Conservation (phyloP, 1,140 invertebrate species). For the Micrasema minimum region DNA sequence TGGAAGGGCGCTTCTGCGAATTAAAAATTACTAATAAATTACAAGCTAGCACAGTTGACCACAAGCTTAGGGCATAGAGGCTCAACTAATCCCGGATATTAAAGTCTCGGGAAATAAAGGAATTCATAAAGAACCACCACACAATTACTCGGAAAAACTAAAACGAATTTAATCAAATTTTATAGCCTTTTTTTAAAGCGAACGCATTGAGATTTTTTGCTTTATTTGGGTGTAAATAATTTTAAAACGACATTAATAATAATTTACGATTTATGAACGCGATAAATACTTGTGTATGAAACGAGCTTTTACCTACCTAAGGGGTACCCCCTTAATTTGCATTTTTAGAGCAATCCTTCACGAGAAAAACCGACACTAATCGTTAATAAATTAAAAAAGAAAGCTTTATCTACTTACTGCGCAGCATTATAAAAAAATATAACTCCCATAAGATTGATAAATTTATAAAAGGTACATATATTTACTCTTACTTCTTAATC, state of each 20-base stretch:
- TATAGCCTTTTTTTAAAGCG: no score
- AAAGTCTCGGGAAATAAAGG: constrained; percentile 12
- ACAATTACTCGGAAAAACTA: neutral
- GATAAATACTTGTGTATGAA: neutral
- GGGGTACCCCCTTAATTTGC: constrained; percentile 16
- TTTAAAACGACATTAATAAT: no score
- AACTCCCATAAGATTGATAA: no score
- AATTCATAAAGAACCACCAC: constrained; percentile 8
- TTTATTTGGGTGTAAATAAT: no score
- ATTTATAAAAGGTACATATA: no score
- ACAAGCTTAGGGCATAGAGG: constrained; percentile 17
- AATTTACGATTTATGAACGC: no score
- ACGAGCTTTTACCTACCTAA: constrained; percentile 5
- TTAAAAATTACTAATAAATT: constrained; percentile 42
- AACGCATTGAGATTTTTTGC: no score
- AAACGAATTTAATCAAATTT: no score
- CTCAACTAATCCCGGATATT: constrained; percentile 19
- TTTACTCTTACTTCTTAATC: no score
- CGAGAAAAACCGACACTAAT: constrained; percentile 37
- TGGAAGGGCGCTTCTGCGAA: constrained; percentile 14
- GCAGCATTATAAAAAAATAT: neutral
- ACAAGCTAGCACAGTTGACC: constrained; percentile 31
- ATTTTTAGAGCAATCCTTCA: constrained; percentile 41
- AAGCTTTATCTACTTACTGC: constrained; percentile 6
- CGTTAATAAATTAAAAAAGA: constrained; percentile 46